Conservation (phyloP, 2,888 invertebrate species). For the Isoperla grammatica region DNA sequence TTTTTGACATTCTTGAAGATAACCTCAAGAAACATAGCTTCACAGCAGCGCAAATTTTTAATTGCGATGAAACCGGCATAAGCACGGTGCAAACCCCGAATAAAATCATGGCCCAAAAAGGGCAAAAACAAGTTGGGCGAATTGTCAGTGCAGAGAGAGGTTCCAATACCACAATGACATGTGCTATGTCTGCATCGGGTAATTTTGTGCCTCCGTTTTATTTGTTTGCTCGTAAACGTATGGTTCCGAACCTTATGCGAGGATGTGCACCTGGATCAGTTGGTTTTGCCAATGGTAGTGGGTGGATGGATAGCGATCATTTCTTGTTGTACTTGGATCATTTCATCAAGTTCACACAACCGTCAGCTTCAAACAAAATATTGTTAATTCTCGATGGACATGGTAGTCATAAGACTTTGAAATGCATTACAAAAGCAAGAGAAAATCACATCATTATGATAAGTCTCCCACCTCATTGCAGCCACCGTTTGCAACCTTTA, state of each 20-base stretch:
- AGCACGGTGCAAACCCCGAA: constrained; percentile 23
- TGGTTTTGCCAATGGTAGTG: constrained; percentile 32
- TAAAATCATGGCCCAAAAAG: constrained; percentile 20
- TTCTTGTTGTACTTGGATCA: constrained; percentile 31
- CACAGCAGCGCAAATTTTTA: constrained; percentile 15
- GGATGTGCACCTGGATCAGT: constrained; percentile 39
- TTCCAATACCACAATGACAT: not conserved
- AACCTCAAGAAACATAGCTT: no score
- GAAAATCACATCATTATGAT: constrained; percentile 40
- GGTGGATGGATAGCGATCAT: constrained; percentile 37
- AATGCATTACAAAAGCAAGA: no score
- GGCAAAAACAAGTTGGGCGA: constrained; percentile 41
- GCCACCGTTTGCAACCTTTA: constrained; percentile 43
- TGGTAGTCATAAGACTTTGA: constrained; percentile 37
- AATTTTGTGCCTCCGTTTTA: constrained; percentile 6
- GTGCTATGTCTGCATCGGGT: constrained; percentile 4
- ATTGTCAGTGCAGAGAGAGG: constrained; percentile 41
- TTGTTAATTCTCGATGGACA: constrained; percentile 39
- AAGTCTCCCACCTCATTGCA: constrained; percentile 42
- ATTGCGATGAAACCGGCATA: constrained; percentile 25
- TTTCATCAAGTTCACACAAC: constrained; percentile 25
- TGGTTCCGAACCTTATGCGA: constrained; percentile 38
- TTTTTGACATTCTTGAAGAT: constrained; percentile 34
- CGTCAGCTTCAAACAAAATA: constrained; percentile 27
- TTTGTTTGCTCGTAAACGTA: constrained; percentile 34